Percentiles rank a stretch among this genome's conserved stretches.
phyloP scores from a whole-genome alignment of 2,888 invertebrate species.

The Drosophila quinaria region DNA sequence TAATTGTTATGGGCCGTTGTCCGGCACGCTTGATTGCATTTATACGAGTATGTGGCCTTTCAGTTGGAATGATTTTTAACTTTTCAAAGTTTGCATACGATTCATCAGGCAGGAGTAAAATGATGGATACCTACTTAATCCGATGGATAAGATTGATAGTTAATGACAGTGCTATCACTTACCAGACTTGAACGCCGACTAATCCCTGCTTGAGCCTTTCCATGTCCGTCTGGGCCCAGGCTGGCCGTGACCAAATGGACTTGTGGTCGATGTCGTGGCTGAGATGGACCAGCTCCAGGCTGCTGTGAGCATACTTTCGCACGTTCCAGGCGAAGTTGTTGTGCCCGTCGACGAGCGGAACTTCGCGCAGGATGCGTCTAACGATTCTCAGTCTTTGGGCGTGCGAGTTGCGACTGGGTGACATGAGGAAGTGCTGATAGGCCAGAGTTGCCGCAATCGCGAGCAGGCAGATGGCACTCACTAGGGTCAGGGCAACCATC shows the following conservation, averaged over 20 bases:
- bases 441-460: slow-evolving; percentile 83
- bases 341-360: slow-evolving; percentile 89
- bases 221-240: slow-evolving; percentile 97
- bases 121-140: background rate
- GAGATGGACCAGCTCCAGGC: slow-evolving; percentile 87
- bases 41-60: slow-evolving; percentile 36
- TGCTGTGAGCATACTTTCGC: slow-evolving; percentile 94
- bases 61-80: slow-evolving; percentile 49
- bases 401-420: slow-evolving; percentile 85
- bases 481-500: slow-evolving; percentile 83
- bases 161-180: slow-evolving; percentile 46
- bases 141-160: too few species aligned
- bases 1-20: slow-evolving; percentile 51
- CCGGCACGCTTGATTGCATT: slow-evolving; percentile 49
- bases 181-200: slow-evolving; percentile 96
- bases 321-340: slow-evolving; percentile 96
- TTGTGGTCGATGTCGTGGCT: slow-evolving; percentile 83
- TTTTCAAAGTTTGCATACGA: slow-evolving; percentile 6
- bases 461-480: slow-evolving; percentile 83
- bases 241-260: slow-evolving; percentile 94
- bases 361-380: slow-evolving; percentile 84
- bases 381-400: slow-evolving; percentile 86
- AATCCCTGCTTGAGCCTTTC: slow-evolving; percentile 92
- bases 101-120: background rate
- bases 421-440: slow-evolving; percentile 84